Percentiles rank a stretch among this genome's conserved stretches.
Conservation (phyloP, 2,888 invertebrate species). For the Taphrorychus bicolor region DNA sequence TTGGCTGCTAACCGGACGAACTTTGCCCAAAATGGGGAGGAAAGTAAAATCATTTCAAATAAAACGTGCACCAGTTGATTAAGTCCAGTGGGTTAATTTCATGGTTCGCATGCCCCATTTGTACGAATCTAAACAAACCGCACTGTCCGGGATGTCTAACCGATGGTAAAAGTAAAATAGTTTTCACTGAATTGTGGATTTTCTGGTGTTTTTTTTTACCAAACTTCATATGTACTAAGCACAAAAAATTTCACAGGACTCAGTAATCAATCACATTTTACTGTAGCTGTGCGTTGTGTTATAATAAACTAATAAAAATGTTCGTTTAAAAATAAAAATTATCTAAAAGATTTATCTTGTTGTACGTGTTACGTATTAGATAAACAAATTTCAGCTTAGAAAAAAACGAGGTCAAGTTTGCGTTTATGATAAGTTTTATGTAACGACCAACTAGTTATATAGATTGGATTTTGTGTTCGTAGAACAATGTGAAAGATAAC, state of each 20-base stretch:
- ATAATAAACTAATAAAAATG: neutral
- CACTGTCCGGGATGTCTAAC: too few species aligned
- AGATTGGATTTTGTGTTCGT: too few species aligned
- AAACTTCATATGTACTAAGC: too few species aligned
- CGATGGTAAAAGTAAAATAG: too few species aligned
- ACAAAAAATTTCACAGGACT: too few species aligned
- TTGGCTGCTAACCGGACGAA: conserved; percentile 3
- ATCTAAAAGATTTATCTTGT: neutral
- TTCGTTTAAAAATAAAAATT: conserved; percentile 10
- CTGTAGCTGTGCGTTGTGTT: too few species aligned
- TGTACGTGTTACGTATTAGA: conserved; percentile 7
- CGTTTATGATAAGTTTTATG: conserved; percentile 11
- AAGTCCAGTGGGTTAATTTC: conserved; percentile 37
- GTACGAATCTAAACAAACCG: conserved; percentile 30
- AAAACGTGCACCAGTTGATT: conserved; percentile 36
- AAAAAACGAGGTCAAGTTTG: conserved; percentile 19
- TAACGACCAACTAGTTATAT: neutral
- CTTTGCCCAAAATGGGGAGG: neutral
- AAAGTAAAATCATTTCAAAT: conserved; percentile 25
- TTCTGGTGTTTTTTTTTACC: too few species aligned
- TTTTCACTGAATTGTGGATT: too few species aligned
- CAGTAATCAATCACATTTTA: too few species aligned
- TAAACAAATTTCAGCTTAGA: conserved; percentile 1
- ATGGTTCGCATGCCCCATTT: conserved; percentile 33
- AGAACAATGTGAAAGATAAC: conserved; percentile 3